phyloP scores from a whole-genome alignment of 2,888 invertebrate species.

The Cryptocephalus moraei region DNA sequence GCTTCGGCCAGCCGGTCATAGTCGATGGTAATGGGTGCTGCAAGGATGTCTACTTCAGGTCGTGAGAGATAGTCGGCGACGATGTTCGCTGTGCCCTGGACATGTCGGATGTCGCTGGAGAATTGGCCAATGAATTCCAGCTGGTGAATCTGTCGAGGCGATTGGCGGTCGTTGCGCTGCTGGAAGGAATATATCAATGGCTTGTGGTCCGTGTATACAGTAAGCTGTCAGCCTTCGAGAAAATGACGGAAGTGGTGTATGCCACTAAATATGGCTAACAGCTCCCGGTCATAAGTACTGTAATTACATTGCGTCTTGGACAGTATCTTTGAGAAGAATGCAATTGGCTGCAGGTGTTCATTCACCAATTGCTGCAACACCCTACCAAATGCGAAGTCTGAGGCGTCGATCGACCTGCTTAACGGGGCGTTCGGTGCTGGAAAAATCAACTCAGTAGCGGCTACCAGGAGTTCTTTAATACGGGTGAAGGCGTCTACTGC shows the following conservation, averaged over 20 bases:
- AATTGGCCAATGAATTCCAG: neutral
- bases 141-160: neutral
- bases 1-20: neutral
- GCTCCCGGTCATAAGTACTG: constrained; percentile 21
- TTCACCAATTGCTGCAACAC: constrained; percentile 26
- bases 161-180: neutral
- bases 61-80: no score
- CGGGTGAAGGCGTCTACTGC: neutral
- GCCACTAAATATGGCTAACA: constrained; percentile 4
- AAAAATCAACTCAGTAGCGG: neutral
- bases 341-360: constrained; percentile 24
- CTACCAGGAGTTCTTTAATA: neutral
- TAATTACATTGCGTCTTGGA: constrained; percentile 26
- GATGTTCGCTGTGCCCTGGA: neutral
- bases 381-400: constrained; percentile 24
- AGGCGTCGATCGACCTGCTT: neutral
- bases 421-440: neutral
- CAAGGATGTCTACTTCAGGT: no score
- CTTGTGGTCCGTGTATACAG: neutral
- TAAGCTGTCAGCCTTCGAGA: neutral
- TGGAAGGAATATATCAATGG: neutral
- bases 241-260: constrained; percentile 1
- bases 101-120: constrained; percentile 1
- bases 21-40: neutral
- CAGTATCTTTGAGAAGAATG: constrained; percentile 30